Base-by-base conservation (phyloP, 1,140 invertebrate genomes). In the Steinernema feltiae region DNA sequence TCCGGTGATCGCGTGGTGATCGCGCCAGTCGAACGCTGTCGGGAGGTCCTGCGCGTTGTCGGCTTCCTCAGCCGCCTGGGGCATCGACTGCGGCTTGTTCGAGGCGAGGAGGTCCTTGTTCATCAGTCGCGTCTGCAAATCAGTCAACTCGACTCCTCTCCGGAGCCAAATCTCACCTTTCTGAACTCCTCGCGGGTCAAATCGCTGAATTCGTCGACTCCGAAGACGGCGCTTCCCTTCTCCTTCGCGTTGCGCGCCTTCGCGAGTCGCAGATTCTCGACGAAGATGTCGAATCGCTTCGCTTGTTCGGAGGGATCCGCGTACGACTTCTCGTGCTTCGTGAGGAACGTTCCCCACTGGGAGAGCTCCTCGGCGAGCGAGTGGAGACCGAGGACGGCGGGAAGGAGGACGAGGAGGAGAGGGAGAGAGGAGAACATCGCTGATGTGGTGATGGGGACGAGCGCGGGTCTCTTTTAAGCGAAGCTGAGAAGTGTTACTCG, bases 121-220 rank as follows among this genome's bases (percentile, higher is more conserved):
- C 53, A 63, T 63, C 7, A 63, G 53, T 7, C 53, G 53, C 12
- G 53, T 27, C 53, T 63, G n/a, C n/a, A n/a, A n/a, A n/a, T n/a
- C n/a, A n/a, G n/a, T n/a, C n/a, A n/a, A n/a, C n/a, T n/a, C n/a
- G n/a, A n/a, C n/a, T n/a, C n/a, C n/a, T n/a, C n/a, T n/a, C n/a
- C n/a, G n/a, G n/a, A n/a, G n/a, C n/a, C n/a, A n/a, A n/a, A n/a
- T n/a, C 53, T 63, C 24, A 63, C 53, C 53, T 12, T 63, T 15
- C 24, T 15, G 70, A 72, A 30, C 21, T 72, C 70, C 27, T 72
- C 30, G 0, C 15, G 21, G 32, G 41, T 31, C 70, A 48, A 17
- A 21, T 72, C 70, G 70, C 24, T 32, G 30, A 72, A 72, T 15
- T 30, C 30, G 41, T 48, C 70, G 21, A 72, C 27, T 32, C 41